A percentile compares a stretch with the other conserved stretches of the same genome.
Evolutionary conservation across 2,113 vertebrate species (phyloP).

Genomic region (Nibea coibor): DNA sequence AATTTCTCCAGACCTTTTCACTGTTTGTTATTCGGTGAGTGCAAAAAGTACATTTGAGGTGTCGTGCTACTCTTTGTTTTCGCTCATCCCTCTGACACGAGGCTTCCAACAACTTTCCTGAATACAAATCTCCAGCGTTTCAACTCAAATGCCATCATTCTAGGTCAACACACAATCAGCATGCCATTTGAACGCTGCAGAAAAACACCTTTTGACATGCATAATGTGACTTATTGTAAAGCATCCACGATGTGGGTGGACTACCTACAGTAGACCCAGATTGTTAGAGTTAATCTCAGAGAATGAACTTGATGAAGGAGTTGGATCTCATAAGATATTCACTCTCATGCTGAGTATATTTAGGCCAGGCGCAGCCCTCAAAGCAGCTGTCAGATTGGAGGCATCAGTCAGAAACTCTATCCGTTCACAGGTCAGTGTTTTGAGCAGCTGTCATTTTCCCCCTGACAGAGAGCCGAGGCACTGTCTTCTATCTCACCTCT

Average conservation of each 20-base stretch:
- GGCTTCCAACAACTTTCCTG: conserved; percentile 51
- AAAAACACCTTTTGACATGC: conserved; percentile 44
- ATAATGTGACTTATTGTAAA: neutral
- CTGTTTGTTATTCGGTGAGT: conserved; percentile 62
- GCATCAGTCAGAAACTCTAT: conserved; percentile 46
- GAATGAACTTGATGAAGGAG: conserved; percentile 20
- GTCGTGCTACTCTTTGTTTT: conserved; percentile 60
- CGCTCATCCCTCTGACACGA: conserved; percentile 57
- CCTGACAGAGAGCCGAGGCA: conserved; percentile 37
- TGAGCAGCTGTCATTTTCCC: conserved; percentile 57
- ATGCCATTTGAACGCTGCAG: conserved; percentile 15
- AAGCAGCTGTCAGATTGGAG: conserved; percentile 52
- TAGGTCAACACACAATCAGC: conserved; percentile 38
- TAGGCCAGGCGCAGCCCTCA: conserved; percentile 17
- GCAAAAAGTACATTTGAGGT: conserved; percentile 68
- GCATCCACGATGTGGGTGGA: neutral
- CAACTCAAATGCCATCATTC: conserved; percentile 53
- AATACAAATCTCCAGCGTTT: conserved; percentile 67
- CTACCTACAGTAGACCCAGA: conserved; percentile 13
- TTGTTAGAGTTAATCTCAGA: neutral
- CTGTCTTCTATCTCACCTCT: conserved; percentile 60
- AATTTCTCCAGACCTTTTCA: conserved; percentile 75
- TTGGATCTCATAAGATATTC: conserved; percentile 42
- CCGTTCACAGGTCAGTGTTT: conserved; percentile 47
- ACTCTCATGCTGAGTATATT: conserved; percentile 50